These are phyloP conservation scores for Gobio gobio DNA, from an alignment of 2,113 vertebrate species.

Conservation along the genomic window DNA sequence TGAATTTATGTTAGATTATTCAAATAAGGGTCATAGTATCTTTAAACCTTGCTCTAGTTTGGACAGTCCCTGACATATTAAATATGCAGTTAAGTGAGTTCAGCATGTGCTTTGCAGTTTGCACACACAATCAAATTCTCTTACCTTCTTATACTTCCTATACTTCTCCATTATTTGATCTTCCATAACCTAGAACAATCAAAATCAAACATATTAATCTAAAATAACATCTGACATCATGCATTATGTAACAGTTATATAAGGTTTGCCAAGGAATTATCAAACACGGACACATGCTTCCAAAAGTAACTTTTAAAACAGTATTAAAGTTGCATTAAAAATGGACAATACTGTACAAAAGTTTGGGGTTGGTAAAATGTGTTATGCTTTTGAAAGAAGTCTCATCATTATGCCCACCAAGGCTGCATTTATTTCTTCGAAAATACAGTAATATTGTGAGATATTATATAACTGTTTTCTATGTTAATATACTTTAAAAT, in stretches of 20 bases:
- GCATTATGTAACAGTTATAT: not conserved
- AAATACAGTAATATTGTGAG: no score
- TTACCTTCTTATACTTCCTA: constrained; percentile 84
- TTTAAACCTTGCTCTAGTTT: no score
- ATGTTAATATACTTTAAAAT: no score
- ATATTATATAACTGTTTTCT: no score
- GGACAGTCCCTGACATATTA: no score
- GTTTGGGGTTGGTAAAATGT: no score
- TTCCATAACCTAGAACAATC: constrained; percentile 79
- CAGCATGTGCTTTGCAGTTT: not conserved
- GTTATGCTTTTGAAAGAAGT: no score
- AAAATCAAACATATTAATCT: constrained; percentile 7
- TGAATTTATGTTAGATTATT: not conserved
- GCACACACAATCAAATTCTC: constrained; percentile 2
- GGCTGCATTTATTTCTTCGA: no score
- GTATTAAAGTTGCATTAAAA: no score
- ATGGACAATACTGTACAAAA: no score
- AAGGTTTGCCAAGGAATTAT: constrained; percentile 3
- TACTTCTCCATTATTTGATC: constrained; percentile 84
- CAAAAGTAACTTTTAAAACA: not conserved
- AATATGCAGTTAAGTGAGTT: not conserved
- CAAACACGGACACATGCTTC: not conserved
- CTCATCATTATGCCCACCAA: no score
- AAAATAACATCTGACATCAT: constrained; percentile 20
- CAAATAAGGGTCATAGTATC: not conserved